A percentile compares a stretch with the other conserved stretches of the same genome.
phyloP scores from a whole-genome alignment of 2,113 vertebrate species.

The Ictalurus punctatus region DNA sequence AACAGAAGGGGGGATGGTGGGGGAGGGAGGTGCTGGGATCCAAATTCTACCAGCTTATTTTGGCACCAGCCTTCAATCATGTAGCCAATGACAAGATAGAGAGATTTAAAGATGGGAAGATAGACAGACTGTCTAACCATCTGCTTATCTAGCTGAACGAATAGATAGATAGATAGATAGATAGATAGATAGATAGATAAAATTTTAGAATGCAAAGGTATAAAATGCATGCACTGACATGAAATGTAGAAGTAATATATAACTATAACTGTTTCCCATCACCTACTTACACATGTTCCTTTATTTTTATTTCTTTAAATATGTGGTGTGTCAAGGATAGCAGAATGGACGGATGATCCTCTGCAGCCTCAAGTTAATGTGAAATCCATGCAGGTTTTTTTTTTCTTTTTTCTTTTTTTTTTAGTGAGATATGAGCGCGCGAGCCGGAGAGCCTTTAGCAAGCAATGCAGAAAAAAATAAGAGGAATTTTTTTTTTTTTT shows the following conservation, averaged over 20 bases:
- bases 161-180: slow-evolving; percentile 33
- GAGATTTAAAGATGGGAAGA: slow-evolving; percentile 27
- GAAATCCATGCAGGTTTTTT: slow-evolving; percentile 25
- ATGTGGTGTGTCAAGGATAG: neutral
- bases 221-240: neutral
- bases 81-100: slow-evolving; percentile 12
- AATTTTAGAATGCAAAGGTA: neutral
- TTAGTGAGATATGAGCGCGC: slow-evolving; percentile 23
- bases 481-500: neutral
- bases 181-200: slow-evolving; percentile 14
- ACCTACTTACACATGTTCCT: neutral
- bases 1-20: slow-evolving; percentile 44
- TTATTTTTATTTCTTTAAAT: neutral
- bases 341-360: slow-evolving; percentile 19
- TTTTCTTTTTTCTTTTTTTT: neutral
- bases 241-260: neutral
- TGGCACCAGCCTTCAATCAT: slow-evolving; percentile 31
- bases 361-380: slow-evolving; percentile 25
- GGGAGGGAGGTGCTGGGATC: slow-evolving; percentile 17
- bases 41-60: slow-evolving; percentile 38
- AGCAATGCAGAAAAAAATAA: slow-evolving; percentile 40
- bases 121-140: slow-evolving; percentile 25
- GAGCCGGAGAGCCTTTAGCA: slow-evolving; percentile 35
- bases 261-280: neutral
- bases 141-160: slow-evolving; percentile 19